These are phyloP conservation scores for Pseudococcus viburni DNA, from an alignment of 2,888 invertebrate genomes.

Conservation along the genomic window DNA sequence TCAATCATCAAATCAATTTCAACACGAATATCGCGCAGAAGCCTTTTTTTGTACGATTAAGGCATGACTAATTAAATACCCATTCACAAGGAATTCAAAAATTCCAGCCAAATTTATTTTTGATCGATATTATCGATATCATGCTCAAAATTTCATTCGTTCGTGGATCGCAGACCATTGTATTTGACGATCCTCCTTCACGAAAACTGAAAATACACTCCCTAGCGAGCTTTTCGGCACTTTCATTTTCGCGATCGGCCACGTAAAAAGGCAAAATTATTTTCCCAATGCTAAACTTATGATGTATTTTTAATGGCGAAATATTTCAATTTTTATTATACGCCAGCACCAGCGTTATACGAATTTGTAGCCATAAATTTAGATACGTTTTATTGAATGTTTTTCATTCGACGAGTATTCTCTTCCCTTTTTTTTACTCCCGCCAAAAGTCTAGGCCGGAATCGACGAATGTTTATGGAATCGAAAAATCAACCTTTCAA, in stretches of 20 bases:
- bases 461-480: not conserved
- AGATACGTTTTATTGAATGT: not conserved
- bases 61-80: no score
- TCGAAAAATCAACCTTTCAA: not conserved
- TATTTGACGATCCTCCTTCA: not conserved
- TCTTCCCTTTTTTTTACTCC: not conserved
- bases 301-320: constrained; percentile 22
- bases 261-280: not conserved
- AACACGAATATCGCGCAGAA: no score
- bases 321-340: constrained; percentile 36
- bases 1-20: no score
- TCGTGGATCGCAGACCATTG: no score
- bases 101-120: no score
- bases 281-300: not conserved
- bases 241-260: not conserved
- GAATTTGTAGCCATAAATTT: constrained; percentile 16
- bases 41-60: no score
- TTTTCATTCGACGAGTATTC: not conserved
- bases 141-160: no score
- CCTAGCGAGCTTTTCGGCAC: not conserved
- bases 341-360: not conserved
- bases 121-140: no score
- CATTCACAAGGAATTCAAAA: no score
- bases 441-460: constrained; percentile 3
- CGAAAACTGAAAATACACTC: not conserved